Base-by-base conservation (phyloP, 2,888 invertebrate genomes). In the Nowickia ferox region DNA sequence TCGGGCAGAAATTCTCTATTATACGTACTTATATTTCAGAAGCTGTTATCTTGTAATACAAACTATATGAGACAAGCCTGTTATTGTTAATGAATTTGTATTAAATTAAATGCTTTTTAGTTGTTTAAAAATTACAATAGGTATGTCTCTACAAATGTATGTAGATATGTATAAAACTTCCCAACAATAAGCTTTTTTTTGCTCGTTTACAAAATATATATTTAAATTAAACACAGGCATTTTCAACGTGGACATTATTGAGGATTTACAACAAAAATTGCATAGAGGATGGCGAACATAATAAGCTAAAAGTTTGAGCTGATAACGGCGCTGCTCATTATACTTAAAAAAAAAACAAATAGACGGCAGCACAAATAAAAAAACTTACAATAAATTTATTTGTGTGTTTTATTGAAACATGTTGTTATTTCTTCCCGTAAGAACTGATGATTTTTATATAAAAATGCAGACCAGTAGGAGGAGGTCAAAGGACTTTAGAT, bases 201-300 rank as follows among this genome's bases (percentile, higher is more conserved):
- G 2, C 44, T n/a, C 22, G 1, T 22, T 55, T 19, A 55, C 11
- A 38, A 22, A 53, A 44, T 15, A 57, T 57, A 30, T 46, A 57
- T 15, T 55, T 53, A 55, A 53, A 75, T 51, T 3, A 63, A 75
- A 55, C n/a, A 53, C 40, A 65, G 40, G 61, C 51, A 75, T 61
- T 42, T 74, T 74, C 42, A 68, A 68, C 40, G 19, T 17, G 51
- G 19, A 51, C 17, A 40, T 42, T 42, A 55, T 30, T 65, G 2
- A 4, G 17, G 53, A 17, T 10, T 30, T 9, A 53, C 22, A 38
- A 22, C 22, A 40, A 61, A 3, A 19, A 48, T 15, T 17, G 11
- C 11, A 61, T 13, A 4, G 19, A 17, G 15, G 0, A 9, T n/a
- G 51, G 17, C n/a, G n/a, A n/a, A n/a, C n/a, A 3, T 30, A 30